Percentiles rank a stretch among this genome's conserved stretches.
phyloP scores from a whole-genome alignment of 2,888 invertebrate species.

The Branchellion lobata region DNA sequence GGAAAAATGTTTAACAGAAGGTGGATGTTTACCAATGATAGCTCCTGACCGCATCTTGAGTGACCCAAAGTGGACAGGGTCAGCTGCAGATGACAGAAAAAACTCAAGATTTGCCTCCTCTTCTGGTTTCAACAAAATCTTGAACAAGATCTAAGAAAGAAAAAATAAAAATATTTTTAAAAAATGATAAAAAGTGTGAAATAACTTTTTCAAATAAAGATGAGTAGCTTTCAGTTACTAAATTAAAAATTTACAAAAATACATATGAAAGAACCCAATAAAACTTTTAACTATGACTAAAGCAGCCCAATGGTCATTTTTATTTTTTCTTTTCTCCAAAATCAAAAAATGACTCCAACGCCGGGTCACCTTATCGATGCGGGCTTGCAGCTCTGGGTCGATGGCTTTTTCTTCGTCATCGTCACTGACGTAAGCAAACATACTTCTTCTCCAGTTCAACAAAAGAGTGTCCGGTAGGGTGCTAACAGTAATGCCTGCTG shows the following conservation, averaged over 20 bases:
- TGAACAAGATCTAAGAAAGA: neutral
- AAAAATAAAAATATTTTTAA: too few species aligned
- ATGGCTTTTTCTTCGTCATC: constrained; percentile 13
- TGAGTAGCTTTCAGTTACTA: neutral
- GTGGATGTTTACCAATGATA: neutral
- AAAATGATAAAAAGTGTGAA: too few species aligned
- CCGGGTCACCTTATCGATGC: constrained; percentile 26
- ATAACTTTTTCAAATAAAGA: neutral
- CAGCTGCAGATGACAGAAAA: neutral
- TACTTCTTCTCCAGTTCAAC: neutral
- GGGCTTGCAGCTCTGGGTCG: neutral
- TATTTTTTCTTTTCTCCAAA: too few species aligned
- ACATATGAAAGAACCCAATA: neutral
- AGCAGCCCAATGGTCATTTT: too few species aligned
- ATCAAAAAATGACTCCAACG: too few species aligned
- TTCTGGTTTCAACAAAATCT: neutral
- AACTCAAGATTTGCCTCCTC: constrained; percentile 25
- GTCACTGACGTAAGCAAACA: neutral
- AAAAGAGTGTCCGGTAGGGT: constrained; percentile 11
- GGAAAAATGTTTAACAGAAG: too few species aligned
- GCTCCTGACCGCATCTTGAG: constrained; percentile 16
- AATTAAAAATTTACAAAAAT: neutral
- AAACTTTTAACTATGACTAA: neutral
- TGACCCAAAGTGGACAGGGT: constrained; percentile 29
- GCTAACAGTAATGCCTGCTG: neutral